These are phyloP conservation scores for Oscheius myriophilus DNA, from an alignment of 2,888 invertebrate genomes.

Conservation along the genomic window DNA sequence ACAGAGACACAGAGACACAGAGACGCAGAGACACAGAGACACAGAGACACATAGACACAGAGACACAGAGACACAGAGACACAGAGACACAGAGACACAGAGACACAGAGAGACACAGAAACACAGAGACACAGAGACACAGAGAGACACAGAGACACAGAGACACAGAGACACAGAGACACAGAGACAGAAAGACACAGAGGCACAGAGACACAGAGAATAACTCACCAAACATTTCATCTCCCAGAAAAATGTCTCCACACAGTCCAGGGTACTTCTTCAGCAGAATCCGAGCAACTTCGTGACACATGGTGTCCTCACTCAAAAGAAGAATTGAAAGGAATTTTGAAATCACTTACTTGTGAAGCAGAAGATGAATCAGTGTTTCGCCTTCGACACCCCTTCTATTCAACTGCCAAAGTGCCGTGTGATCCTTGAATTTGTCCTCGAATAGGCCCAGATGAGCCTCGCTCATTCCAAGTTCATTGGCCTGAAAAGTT, in stretches of 20 bases:
- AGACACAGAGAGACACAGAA: background rate
- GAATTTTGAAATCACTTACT: conserved; percentile 75
- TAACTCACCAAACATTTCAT: conserved; percentile 87
- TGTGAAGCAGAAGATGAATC: conserved; percentile 91
- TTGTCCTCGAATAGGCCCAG: conserved; percentile 83
- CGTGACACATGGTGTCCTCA: conserved; percentile 53
- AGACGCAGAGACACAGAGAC: too few species aligned
- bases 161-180: background rate
- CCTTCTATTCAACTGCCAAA: conserved; percentile 96
- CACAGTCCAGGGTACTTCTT: conserved; percentile 78
- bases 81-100: background rate
- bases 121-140: background rate
- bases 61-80: background rate
- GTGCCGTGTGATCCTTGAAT: conserved; percentile 78
- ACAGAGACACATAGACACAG: background rate
- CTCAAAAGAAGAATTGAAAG: conserved; percentile 26
- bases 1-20: background rate
- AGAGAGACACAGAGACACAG: background rate
- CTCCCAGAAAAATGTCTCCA: conserved; percentile 93
- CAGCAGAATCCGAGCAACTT: conserved; percentile 85
- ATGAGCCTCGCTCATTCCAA: conserved; percentile 84
- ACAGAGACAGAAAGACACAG: background rate
- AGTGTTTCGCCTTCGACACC: conserved; percentile 94
- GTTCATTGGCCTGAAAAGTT: conserved; percentile 56
- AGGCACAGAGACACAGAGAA: background rate